Evolutionary conservation across 2,888 invertebrate species (phyloP), one percentile per base, ranked within the genome.

Genomic region (Apamea crenata): DNA sequence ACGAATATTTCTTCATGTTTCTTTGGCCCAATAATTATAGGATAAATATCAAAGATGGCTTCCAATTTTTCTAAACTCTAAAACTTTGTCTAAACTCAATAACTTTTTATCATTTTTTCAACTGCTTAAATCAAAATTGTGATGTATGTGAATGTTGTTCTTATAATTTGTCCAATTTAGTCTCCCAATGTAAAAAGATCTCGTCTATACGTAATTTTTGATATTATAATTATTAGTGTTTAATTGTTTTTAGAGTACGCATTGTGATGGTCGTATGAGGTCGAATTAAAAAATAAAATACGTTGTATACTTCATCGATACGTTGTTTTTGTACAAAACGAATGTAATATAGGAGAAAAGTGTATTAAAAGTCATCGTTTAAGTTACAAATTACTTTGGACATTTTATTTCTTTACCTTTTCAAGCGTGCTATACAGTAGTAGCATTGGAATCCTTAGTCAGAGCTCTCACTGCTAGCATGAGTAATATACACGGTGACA

Each of bases 301-400:
- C 93, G 92, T 94, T 95, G 95, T 95, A 95, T 96, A 95, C 92
- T 92, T 89, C 87, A 89, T 86, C 87, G 78, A 94, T 93, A 94
- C 93, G 94, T 95, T 96, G 95, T 96, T 96, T 89, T 96, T 96
- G 95, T 96, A 96, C 95, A 96, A 93, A 95, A 95, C 93, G 92
- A 95, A 94, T 96, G 95, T 96, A 96, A 95, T 93, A 95, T 96
- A 96, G 95, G 93, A 94, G 81, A 91, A 92, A 94, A 95, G 93
- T 96, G 95, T 96, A 96, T 96, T 97, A 97, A 96, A 96, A 96
- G 96, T 96, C 96, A 96, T 96, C 92, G 95, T 96, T 96, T 96
- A 96, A 96, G 96, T 96, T 96, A 95, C 94, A 94, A 95, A 94
- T 94, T 93, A 93, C 79, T 83, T 74, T 81, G 88, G 93, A 89